phyloP scores from a whole-genome alignment of 2,797 vertebrate genomes.

The Sebastes wilsoni region DNA sequence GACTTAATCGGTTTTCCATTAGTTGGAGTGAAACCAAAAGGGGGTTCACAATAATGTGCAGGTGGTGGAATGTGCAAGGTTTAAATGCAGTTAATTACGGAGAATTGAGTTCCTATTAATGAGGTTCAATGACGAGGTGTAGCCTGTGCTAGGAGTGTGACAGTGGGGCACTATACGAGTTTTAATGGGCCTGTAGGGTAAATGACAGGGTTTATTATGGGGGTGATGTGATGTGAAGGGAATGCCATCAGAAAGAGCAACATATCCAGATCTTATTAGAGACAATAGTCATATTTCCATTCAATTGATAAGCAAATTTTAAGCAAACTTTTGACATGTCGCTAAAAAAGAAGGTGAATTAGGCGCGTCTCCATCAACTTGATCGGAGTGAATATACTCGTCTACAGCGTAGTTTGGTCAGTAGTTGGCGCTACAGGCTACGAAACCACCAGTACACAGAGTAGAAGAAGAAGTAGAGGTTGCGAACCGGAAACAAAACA shows the following conservation, averaged over 20 bases:
- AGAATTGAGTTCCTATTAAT: constrained; percentile 3
- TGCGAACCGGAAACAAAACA: accelerated
- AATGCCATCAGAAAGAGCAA: neutral
- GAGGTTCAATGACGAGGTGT: constrained; percentile 3
- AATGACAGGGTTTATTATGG: neutral
- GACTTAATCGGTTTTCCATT: constrained; percentile 24
- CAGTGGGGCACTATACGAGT: neutral
- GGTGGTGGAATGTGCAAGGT: constrained; percentile 3
- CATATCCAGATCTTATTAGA: neutral
- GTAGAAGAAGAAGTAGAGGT: neutral
- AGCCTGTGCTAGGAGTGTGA: neutral
- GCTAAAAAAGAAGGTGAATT: neutral
- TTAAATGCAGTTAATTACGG: constrained; percentile 9
- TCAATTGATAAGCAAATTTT: neutral
- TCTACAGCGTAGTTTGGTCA: neutral
- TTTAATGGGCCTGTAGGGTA: neutral
- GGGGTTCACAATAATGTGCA: neutral
- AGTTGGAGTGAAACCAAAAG: constrained; percentile 5
- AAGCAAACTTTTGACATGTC: too few species aligned
- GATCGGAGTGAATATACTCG: neutral
- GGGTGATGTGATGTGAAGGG: neutral
- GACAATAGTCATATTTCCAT: neutral
- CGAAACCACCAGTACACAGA: accelerated
- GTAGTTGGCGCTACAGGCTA: neutral
- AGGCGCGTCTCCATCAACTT: neutral